Base-by-base conservation (phyloP, 2,888 invertebrate species). In the Drosophila leonis region DNA sequence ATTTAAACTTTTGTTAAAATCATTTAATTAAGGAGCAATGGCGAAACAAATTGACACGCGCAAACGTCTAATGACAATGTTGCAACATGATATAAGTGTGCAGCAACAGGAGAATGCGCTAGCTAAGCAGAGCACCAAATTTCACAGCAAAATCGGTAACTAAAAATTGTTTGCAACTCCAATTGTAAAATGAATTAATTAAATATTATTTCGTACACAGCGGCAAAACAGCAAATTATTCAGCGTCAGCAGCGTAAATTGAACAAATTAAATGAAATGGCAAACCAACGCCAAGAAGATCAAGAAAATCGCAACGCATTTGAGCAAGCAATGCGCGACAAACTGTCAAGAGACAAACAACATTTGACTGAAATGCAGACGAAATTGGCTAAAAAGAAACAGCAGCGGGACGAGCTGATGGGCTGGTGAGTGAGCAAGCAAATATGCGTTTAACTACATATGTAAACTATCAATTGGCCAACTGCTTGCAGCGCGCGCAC, bases 401-500 rank as follows among this genome's bases (percentile, higher is more conserved):
- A 71, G 31, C 44, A 72, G 4, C 57, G 67, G n/a, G 55, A 70
- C n/a, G 56, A 70, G 18, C 12, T 65, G 4, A 75, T 70, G 29
- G 72, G 63, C 39, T 61, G 68, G 87, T 84, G 29, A 70, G 78
- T 48, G n/a, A n/a, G 9, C 9, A 3, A 7, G 0, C n/a, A 44
- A 18, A 20, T 35, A 20, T 12, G 8, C 9, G 10, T 29, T 13
- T 10, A 24, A 20, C 31, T 35, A n/a, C n/a, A n/a, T n/a, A 42
- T 24, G 35, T 13, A 24, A 10, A 41, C n/a, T 18, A 4, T 4
- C 2, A 35, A 57, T 24, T 29, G 13, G 5, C 12, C 8, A 42
- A 9, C 24, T 65, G 29, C 12, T 69, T 68, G 20, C 55, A 87
- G 87, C 56, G 72, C 78, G 27, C 85, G 72, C 42, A 57, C 31